These are phyloP conservation scores for Pyxicephalus adspersus DNA, from an alignment of 2,113 vertebrate genomes.

Conservation along the genomic window DNA sequence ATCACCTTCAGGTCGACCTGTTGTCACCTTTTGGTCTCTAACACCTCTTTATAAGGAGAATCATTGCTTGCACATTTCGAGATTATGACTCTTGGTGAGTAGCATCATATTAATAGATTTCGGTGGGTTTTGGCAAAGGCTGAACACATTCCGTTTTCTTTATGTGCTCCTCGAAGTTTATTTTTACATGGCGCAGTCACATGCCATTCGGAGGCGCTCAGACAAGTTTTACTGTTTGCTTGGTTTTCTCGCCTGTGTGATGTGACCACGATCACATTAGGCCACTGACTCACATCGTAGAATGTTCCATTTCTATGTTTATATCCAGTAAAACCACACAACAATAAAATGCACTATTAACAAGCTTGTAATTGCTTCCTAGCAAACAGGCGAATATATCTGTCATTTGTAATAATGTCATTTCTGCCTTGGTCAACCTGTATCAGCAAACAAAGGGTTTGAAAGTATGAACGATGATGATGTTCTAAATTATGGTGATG, in stretches of 20 bases:
- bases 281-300: conserved; percentile 4
- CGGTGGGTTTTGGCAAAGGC: conserved; percentile 24
- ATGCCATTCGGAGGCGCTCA: conserved; percentile 24
- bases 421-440: conserved; percentile 8
- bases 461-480: not conserved
- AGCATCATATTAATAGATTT: conserved; percentile 26
- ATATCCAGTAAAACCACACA: conserved; percentile 23
- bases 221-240: conserved; percentile 24
- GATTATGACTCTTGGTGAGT: conserved; percentile 36
- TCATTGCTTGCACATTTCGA: conserved; percentile 10
- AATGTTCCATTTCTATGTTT: conserved; percentile 14
- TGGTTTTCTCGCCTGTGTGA: conserved; percentile 21
- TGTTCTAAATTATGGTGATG: too few relatives aligned
- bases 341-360: conserved; percentile 31
- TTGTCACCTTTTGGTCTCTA: not conserved
- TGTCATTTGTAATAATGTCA: conserved; percentile 6
- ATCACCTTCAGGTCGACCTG: too few relatives aligned
- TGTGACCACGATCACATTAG: conserved; percentile 28
- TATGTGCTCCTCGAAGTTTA: conserved; percentile 15
- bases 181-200: conserved; percentile 27
- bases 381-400: conserved; percentile 2
- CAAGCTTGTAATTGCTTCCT: conserved; percentile 16
- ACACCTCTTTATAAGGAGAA: conserved; percentile 36
- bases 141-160: conserved; percentile 31
- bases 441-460: not conserved